Conservation (phyloP, 2,113 vertebrate species). For the Indri indri region DNA sequence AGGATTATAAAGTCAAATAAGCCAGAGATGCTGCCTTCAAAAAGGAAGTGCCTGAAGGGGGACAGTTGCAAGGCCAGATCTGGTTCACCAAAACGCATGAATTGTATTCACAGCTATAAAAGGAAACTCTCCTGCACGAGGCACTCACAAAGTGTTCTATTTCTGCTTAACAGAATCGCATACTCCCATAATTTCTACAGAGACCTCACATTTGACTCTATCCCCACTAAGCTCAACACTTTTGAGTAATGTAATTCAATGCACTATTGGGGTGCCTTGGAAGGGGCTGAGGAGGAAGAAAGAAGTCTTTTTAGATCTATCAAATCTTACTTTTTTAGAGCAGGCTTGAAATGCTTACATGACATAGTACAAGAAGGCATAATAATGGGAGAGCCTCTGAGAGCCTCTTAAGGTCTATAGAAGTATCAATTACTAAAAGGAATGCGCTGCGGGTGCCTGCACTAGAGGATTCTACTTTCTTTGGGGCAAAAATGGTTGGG, state of each 20-base stretch:
- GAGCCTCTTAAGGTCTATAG: not conserved
- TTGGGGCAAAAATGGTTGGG: not conserved
- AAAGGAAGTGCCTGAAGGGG: not conserved
- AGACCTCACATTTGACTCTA: not conserved
- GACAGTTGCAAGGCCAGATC: not conserved
- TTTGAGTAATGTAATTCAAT: not conserved
- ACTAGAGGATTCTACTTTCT: not conserved
- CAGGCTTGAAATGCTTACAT: not conserved
- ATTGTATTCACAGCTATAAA: not conserved
- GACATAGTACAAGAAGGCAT: not conserved
- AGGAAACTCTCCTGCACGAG: not conserved
- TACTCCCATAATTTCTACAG: conserved; percentile 21
- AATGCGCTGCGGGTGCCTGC: not conserved
- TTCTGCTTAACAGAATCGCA: conserved; percentile 38
- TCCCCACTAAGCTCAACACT: conserved; percentile 32
- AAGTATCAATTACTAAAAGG: not conserved
- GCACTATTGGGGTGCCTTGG: not conserved
- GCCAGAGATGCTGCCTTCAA: not conserved
- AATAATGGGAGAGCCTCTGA: not conserved
- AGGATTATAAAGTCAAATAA: not conserved
- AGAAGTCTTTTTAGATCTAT: not conserved
- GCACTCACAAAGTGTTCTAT: not conserved
- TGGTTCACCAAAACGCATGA: not conserved
- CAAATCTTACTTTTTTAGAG: not conserved
- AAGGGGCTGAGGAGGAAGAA: not conserved